These are phyloP conservation scores for Sandelia bainsii DNA, from an alignment of 2,797 vertebrate genomes.

Conservation along the genomic window DNA sequence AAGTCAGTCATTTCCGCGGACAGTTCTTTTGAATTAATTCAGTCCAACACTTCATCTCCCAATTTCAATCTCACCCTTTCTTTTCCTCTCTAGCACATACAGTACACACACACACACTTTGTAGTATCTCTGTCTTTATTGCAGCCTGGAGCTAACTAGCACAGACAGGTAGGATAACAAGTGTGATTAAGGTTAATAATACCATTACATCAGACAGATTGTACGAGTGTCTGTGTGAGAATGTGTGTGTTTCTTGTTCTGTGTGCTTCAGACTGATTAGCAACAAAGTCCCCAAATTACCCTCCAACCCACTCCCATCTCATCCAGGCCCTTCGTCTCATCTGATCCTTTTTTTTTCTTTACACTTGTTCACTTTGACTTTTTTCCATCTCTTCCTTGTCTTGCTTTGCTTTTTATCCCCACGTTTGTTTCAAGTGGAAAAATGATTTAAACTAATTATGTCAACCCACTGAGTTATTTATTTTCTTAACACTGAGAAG, in stretches of 20 bases:
- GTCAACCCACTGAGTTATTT: slow-evolving; percentile 41
- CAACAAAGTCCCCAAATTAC: slow-evolving; percentile 66
- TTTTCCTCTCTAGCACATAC: slow-evolving; percentile 41
- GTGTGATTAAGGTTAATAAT: slow-evolving; percentile 77
- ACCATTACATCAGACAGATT: slow-evolving; percentile 68
- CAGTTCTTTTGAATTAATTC: slow-evolving; percentile 16
- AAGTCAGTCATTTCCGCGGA: slow-evolving; percentile 12
- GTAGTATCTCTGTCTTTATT: slow-evolving; percentile 57
- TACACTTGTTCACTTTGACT: slow-evolving; percentile 44
- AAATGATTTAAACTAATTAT: slow-evolving; percentile 63
- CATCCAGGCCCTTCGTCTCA: slow-evolving; percentile 34
- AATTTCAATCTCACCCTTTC: slow-evolving; percentile 13
- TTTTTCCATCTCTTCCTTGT: slow-evolving; percentile 30
- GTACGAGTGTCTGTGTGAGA: slow-evolving; percentile 33
- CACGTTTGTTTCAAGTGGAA: slow-evolving; percentile 59
- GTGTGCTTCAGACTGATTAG: slow-evolving; percentile 66
- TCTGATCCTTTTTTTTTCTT: slow-evolving; percentile 33
- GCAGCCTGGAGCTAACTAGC: slow-evolving; percentile 67
- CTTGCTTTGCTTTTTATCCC: slow-evolving; percentile 4
- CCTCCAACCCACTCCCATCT: slow-evolving; percentile 26
- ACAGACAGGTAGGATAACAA: slow-evolving; percentile 79
- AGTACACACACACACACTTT: slow-evolving; percentile 42
- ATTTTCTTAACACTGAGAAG: slow-evolving; percentile 39
- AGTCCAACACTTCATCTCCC: slow-evolving; percentile 30
- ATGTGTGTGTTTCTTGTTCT: slow-evolving; percentile 43